These are phyloP conservation scores for Hirundo rustica DNA, from an alignment of 2,797 vertebrate species.

Conservation along the genomic window DNA sequence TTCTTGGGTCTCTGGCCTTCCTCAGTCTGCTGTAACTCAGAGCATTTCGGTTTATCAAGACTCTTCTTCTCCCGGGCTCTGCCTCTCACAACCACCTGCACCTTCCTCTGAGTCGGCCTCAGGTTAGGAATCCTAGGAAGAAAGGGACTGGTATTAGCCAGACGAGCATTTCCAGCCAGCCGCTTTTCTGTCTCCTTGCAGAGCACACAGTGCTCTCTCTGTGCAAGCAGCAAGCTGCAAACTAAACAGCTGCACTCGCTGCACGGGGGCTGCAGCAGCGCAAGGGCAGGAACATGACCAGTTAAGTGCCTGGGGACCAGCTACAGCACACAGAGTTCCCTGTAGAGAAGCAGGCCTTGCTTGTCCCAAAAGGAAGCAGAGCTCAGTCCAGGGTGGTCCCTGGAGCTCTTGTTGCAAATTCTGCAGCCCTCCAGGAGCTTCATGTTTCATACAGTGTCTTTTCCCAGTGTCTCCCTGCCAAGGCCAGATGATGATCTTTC, in stretches of 20 bases:
- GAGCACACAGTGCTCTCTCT: not conserved
- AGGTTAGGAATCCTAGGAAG: constrained; percentile 84
- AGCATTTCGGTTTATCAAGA: constrained; percentile 84
- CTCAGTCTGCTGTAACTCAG: constrained; percentile 66
- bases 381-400: too few species aligned
- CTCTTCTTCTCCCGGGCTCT: constrained; percentile 76
- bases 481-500: not conserved
- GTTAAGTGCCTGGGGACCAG: not conserved
- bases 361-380: not conserved
- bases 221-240: not conserved
- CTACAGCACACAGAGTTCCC: not conserved
- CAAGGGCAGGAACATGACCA: not conserved
- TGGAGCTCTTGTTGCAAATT: not conserved
- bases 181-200: not conserved
- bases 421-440: not conserved
- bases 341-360: not conserved
- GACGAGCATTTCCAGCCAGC: not conserved
- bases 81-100: constrained; percentile 75
- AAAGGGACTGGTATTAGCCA: not conserved
- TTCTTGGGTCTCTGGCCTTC: too few species aligned
- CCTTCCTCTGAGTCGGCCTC: constrained; percentile 62
- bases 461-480: not conserved
- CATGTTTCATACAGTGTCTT: not conserved
- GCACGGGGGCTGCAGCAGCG: not conserved
- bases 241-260: not conserved